phyloP scores from a whole-genome alignment of 2,113 vertebrate genomes.

The Alligator sinensis region DNA sequence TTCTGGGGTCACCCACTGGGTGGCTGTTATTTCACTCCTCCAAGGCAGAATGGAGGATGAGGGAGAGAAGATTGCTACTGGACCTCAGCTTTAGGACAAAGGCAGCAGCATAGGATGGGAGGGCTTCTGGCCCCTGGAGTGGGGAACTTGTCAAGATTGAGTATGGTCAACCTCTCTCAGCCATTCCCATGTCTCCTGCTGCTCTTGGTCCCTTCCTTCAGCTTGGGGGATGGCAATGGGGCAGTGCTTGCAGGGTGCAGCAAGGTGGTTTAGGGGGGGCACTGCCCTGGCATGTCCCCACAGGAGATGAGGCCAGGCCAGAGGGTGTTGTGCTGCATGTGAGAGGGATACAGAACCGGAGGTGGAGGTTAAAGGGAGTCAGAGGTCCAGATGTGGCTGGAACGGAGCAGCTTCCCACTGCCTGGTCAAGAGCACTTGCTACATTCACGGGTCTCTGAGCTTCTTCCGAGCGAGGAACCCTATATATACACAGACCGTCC shows the following conservation, averaged over 20 bases:
- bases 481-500: rapidly evolving
- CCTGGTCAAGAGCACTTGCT: too few relatives aligned
- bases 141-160: neutral
- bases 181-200: neutral
- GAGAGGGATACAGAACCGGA: neutral
- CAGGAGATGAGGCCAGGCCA: neutral
- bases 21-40: neutral
- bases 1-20: neutral
- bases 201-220: neutral
- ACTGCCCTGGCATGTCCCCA: too few relatives aligned
- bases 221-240: too few relatives aligned
- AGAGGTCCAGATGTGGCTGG: neutral
- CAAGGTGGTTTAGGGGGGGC: too few relatives aligned
- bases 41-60: too few relatives aligned
- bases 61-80: neutral
- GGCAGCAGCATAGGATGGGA: too few relatives aligned
- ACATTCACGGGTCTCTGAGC: too few relatives aligned
- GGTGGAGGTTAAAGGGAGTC: neutral
- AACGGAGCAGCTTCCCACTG: neutral
- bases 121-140: too few relatives aligned
- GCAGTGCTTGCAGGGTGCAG: too few relatives aligned
- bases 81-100: neutral
- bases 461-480: neutral
- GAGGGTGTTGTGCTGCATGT: neutral
- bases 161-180: neutral